A percentile compares a stretch with the other conserved stretches of the same genome.
These are phyloP conservation scores for Tachysurus vachellii DNA, from an alignment of 2,113 vertebrate species.

Conservation along the genomic window DNA sequence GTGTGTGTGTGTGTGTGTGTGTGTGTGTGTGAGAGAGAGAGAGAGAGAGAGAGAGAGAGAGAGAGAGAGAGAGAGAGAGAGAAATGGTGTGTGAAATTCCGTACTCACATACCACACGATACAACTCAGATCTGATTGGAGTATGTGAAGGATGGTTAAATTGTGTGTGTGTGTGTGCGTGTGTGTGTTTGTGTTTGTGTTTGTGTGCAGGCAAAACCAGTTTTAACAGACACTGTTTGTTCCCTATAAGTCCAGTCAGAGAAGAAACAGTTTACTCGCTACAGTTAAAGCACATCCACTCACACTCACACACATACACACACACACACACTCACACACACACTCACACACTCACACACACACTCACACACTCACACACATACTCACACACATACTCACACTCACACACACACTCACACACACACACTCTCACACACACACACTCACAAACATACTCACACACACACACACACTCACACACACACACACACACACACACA, in stretches of 20 bases:
- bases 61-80: too few relatives aligned
- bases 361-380: conserved; percentile 1
- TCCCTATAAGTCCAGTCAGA: neutral
- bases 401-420: neutral
- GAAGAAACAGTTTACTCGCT: neutral
- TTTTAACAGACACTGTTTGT: conserved; percentile 6
- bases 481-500: neutral
- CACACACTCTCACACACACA: neutral
- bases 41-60: too few relatives aligned
- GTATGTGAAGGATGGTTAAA: neutral
- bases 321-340: conserved; percentile 3
- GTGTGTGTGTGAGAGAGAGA: conserved; percentile 51
- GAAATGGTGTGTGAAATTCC: conserved; percentile 21
- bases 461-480: neutral
- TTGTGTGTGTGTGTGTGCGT: neutral
- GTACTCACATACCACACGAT: conserved; percentile 38
- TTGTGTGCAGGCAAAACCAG: conserved; percentile 1
- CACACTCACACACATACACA: neutral
- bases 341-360: neutral
- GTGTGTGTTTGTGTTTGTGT: neutral
- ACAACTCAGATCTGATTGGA: neutral
- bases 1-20: neutral
- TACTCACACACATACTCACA: neutral
- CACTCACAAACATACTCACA: neutral
- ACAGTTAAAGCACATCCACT: too few relatives aligned